A percentile compares a stretch with the other conserved stretches of the same genome.
Evolutionary conservation across 2,113 vertebrate genomes (phyloP).

Genomic region (Panthera leo): DNA sequence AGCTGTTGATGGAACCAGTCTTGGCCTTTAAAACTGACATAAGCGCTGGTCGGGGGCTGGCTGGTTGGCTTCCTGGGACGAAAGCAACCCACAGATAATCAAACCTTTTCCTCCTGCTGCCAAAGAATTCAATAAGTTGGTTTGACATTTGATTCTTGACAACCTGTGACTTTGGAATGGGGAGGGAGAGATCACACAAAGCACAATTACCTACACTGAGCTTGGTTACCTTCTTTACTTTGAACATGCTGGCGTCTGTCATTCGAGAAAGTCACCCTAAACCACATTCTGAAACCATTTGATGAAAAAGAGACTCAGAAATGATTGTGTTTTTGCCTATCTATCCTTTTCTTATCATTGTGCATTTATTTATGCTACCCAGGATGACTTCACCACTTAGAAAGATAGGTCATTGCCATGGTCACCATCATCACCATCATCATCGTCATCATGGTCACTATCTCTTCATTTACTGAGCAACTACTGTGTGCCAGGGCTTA

Average conservation of each 20-base stretch:
- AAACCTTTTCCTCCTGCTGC: neutral
- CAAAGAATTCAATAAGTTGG: neutral
- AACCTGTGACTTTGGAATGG: neutral
- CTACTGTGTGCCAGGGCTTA: accelerated
- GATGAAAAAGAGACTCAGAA: neutral
- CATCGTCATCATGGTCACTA: no score
- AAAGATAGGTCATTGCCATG: neutral
- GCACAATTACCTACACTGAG: accelerated
- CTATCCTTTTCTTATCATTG: no score
- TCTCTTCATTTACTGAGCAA: neutral
- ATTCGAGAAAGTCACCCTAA: neutral
- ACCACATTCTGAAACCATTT: neutral
- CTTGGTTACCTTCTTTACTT: neutral
- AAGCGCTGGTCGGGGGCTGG: neutral
- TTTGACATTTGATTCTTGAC: neutral
- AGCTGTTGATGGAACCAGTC: neutral
- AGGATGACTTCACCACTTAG: no score
- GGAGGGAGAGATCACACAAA: neutral
- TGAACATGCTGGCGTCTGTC: neutral
- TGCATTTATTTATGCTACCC: no score
- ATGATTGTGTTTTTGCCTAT: neutral
- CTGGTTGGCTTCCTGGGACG: neutral
- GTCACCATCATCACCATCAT: neutral
- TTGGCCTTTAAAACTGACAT: neutral
- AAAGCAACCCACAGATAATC: neutral